phyloP scores from a whole-genome alignment of 2,797 vertebrate genomes.

The Peromyscus nudipes region DNA sequence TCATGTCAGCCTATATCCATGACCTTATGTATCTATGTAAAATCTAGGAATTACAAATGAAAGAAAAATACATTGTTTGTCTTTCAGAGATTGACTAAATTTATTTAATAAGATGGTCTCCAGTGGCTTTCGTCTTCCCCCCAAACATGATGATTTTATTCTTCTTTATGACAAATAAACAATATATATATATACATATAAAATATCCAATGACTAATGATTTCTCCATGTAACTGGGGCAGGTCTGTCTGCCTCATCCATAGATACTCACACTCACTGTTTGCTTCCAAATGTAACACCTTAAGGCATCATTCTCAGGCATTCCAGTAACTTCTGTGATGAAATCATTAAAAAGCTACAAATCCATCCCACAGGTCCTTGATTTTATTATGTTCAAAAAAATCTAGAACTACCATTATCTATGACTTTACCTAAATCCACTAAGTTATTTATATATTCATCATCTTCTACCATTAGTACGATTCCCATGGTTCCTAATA shows the following conservation, averaged over 20 bases:
- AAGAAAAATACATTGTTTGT: not conserved
- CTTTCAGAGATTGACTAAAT: not conserved
- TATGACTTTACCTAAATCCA: slow-evolving; percentile 52
- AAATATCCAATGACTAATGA: not conserved
- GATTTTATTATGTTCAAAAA: not conserved
- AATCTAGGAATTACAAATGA: not conserved
- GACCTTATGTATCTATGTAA: not conserved
- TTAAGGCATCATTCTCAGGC: not conserved
- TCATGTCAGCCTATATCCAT: not conserved
- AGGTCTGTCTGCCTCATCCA: not conserved
- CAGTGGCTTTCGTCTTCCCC: not conserved
- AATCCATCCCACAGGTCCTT: not conserved
- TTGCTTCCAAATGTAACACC: not conserved
- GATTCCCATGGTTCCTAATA: slow-evolving; percentile 29
- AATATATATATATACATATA: too few species aligned
- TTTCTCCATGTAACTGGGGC: not conserved
- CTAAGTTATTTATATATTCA: slow-evolving; percentile 56
- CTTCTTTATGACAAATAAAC: too few species aligned
- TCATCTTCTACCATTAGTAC: slow-evolving; percentile 19
- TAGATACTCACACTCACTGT: not conserved
- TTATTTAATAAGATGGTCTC: not conserved
- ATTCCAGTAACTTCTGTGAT: not conserved
- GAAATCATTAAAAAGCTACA: slow-evolving; percentile 25
- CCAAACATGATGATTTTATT: not conserved
- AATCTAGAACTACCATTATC: not conserved